phyloP scores from a whole-genome alignment of 1,140 invertebrate genomes.

The Phymorhynchus buccinoides region DNA sequence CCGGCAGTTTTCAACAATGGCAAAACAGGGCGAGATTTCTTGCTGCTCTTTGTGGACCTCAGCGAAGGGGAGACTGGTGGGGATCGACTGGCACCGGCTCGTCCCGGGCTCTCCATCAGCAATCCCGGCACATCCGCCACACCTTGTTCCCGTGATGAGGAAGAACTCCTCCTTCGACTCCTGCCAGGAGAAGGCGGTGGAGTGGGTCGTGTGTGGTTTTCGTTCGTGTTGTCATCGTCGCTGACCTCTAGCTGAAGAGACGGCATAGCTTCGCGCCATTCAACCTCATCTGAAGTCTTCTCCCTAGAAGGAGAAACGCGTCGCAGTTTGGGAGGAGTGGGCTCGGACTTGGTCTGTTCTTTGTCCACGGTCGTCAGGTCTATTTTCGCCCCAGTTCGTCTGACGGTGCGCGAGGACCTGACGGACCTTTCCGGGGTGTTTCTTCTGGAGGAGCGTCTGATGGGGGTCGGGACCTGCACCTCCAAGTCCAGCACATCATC shows the following conservation, averaged over 20 bases:
- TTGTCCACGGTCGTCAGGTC: neutral
- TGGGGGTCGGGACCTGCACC: neutral
- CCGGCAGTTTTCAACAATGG: neutral
- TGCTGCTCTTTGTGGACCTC: neutral
- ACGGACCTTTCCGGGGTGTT: neutral
- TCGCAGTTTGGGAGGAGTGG: conserved; percentile 16
- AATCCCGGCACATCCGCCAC: neutral
- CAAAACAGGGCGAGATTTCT: neutral
- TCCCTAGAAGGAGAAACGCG: neutral
- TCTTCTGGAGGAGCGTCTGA: neutral
- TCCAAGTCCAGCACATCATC: neutral
- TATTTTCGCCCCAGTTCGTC: neutral
- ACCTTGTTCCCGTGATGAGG: neutral
- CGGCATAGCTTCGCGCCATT: neutral
- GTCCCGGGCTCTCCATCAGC: neutral
- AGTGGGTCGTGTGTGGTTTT: neutral
- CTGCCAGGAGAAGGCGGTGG: neutral
- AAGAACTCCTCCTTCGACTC: neutral
- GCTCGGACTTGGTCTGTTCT: neutral
- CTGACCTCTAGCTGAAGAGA: neutral
- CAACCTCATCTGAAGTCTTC: neutral
- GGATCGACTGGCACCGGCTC: neutral
- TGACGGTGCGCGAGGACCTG: neutral
- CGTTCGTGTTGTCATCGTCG: conserved; percentile 14
- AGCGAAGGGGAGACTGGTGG: neutral